Conservation (phyloP, 2,888 invertebrate species). For the Cheilosia vulpina region DNA sequence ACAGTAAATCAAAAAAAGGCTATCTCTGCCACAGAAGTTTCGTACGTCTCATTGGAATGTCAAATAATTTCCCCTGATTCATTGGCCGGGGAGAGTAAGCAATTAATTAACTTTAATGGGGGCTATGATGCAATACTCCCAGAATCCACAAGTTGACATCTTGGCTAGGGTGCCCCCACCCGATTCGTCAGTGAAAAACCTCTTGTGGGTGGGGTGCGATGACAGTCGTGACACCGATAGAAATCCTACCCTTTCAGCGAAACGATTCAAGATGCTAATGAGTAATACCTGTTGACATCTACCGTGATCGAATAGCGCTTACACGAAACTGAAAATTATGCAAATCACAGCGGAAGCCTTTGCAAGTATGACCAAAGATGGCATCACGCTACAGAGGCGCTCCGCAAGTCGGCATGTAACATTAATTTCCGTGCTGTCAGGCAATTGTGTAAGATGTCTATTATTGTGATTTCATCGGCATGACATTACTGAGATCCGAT, state of each 20-base stretch:
- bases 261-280: not conserved
- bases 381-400: too few relatives aligned
- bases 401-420: too few relatives aligned
- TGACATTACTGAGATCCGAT: too few relatives aligned
- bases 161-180: not conserved
- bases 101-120: not conserved
- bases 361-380: not conserved
- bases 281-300: conserved; percentile 3
- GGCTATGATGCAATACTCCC: not conserved
- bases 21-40: not conserved
- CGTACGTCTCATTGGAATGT: not conserved
- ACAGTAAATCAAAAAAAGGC: not conserved
- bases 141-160: not conserved
- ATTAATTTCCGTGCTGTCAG: too few relatives aligned
- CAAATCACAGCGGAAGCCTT: not conserved
- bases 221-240: conserved; percentile 43
- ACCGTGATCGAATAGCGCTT: not conserved
- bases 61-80: conserved; percentile 27
- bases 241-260: conserved; percentile 24
- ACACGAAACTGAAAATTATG: not conserved
- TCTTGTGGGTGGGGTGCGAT: conserved; percentile 29
- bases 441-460: too few relatives aligned
- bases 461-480: too few relatives aligned
- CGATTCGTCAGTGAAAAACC: conserved; percentile 45
- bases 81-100: not conserved